A percentile compares a stretch with the other conserved stretches of the same genome.
These are phyloP conservation scores for Capreolus pygargus DNA, from an alignment of 2,113 vertebrate genomes.

Conservation along the genomic window DNA sequence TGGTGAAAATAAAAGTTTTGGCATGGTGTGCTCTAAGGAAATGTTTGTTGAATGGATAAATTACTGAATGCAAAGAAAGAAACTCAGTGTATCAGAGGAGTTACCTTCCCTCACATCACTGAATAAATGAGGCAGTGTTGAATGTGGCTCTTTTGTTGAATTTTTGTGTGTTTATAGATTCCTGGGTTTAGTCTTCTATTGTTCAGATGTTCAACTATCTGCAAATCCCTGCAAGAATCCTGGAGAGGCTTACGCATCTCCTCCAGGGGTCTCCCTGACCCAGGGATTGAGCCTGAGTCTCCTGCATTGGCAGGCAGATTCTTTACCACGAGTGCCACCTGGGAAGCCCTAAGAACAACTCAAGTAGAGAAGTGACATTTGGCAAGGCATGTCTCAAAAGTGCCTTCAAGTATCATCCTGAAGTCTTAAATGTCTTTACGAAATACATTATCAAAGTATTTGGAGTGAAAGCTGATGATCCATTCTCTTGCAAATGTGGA, in stretches of 20 bases:
- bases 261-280: neutral
- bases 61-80: neutral
- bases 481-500: constrained; percentile 2
- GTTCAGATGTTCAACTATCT: neutral
- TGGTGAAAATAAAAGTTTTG: constrained; percentile 25
- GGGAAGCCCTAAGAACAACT: neutral
- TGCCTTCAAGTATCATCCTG: constrained; percentile 8
- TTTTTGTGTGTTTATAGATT: constrained; percentile 9
- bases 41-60: neutral
- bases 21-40: neutral
- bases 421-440: neutral
- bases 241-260: neutral
- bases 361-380: neutral
- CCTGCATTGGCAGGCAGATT: neutral
- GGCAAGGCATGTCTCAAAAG: constrained; percentile 27
- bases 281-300: neutral
- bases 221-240: neutral
- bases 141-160: neutral
- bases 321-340: neutral
- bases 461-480: constrained; percentile 6
- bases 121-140: neutral
- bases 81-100: neutral
- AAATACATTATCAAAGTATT: neutral
- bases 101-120: neutral
- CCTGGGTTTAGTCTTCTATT: neutral